Evolutionary conservation across 2,888 invertebrate species (phyloP), one percentile per base, ranked within the genome.

Genomic region (Byasa hedistus): DNA sequence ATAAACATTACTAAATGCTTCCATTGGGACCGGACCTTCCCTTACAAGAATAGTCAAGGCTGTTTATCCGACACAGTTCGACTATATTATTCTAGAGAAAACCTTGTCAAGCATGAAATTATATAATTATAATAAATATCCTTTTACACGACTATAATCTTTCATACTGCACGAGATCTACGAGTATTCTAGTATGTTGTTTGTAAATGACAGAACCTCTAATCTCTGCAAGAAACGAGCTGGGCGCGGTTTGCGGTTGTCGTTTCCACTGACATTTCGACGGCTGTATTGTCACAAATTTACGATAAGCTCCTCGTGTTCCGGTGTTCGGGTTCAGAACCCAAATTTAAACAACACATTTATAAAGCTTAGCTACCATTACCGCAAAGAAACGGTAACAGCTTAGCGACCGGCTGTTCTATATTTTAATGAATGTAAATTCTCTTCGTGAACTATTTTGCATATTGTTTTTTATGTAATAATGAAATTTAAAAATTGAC

Each of bases 191-290:
- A 23, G 22, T 22, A 54, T 22, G 52, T 54, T 54, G 52, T 54
- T 54, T 54, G 22, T 22, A 54, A 22, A 54, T 22, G 52, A 22
- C 52, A 23, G 4, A 23, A 54, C 52, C 22, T 54, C 52, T 54
- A 54, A 54, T 54, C 52, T 54, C 52, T 54, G 52, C 52, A 54
- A 23, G 52, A 54, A 54, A 54, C 52, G 52, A 54, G n/a, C 52
- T 0, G 52, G 4, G 52, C 23, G 52, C 52, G 52, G 52, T 54
- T 52, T 54, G 52, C 52, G 52, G 52, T 54, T 54, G 52, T 54
- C 52, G 22, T 54, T 22, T 54, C 52, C 23, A 54, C 12, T 22
- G 21, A 54, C 52, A 23, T 54, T 54, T 54, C 52, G 52, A 54
- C 22, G 21, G 15, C 22, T 54, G 52, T 54, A 22, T 54, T 23